These are phyloP conservation scores for Neopelma chrysocephalum DNA, from an alignment of 2,797 vertebrate species.

Conservation along the genomic window DNA sequence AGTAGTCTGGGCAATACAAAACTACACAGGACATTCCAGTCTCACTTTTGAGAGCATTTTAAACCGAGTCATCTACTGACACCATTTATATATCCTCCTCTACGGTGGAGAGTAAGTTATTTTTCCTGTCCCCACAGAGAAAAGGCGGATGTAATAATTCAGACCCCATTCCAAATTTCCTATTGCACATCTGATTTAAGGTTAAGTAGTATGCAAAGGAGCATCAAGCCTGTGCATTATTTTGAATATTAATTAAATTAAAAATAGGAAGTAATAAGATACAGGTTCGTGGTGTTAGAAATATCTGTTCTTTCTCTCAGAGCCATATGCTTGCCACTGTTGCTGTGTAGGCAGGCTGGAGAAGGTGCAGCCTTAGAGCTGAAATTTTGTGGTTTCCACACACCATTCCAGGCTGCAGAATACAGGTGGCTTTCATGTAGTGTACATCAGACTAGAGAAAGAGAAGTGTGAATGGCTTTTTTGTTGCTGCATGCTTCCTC, in stretches of 20 bases:
- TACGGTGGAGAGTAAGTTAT: neutral
- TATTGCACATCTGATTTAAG: neutral
- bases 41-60: neutral
- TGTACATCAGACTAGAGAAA: neutral
- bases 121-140: neutral
- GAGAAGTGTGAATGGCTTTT: neutral
- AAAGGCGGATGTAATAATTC: neutral
- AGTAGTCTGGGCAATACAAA: neutral
- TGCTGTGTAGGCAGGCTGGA: neutral
- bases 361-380: neutral
- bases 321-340: accelerated
- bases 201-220: neutral
- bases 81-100: neutral
- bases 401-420: neutral
- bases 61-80: neutral
- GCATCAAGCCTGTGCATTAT: neutral
- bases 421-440: neutral
- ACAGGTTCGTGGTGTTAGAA: neutral
- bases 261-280: neutral
- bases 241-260: neutral
- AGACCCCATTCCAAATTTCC: neutral
- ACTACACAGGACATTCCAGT: neutral
- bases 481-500: neutral
- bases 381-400: neutral
- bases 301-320: neutral